Evolutionary conservation across 1,140 invertebrate species (phyloP), one percentile per base, ranked within the genome.

Genomic region (Stenopsyche tienmushanensis): DNA sequence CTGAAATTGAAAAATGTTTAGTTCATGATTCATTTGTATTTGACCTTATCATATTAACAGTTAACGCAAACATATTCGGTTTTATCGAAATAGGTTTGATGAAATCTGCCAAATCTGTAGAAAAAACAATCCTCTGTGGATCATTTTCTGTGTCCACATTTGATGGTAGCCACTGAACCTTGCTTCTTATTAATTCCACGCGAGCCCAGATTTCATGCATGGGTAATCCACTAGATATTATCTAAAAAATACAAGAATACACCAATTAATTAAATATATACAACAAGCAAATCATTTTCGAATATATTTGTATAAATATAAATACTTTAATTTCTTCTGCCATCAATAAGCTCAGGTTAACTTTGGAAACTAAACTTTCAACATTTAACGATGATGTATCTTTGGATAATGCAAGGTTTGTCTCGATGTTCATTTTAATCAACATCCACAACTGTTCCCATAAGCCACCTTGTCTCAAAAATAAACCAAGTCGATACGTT

Each of bases 361-460:
- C 23, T 55, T 59, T 59, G 20, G 60, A 34, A 7, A 69, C 24
- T 15, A 66, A 15, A 15, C 13, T 10, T 20, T 64, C 54, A 7
- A 70, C 49, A 20, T 50, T 29, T 15, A 18, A 29, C 0, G 63
- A 25, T 18, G 15, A 23, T 15, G 24, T 10, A 1, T 9, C 24
- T 13, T 64, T 47, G n/a, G 65, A 58, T 0, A 41, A 53, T 0
- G 65, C 62, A 1, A 71, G 54, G 60, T 71, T 71, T 34, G 59
- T 71, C 15, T 71, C 66, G 17, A 71, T 64, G 24, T 67, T 71
- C 63, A 71, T 62, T 39, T 71, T 67, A 20, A 68, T 49, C 45
- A 71, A 62, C 63, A 65, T 65, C 66, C 65, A 68, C 24, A 71
- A 49, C 49, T 71, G 66, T 64, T 71, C 69, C 69, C 62, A 71